Conservation (phyloP, 2,113 vertebrate species). For the Ctenodactylus gundi region DNA sequence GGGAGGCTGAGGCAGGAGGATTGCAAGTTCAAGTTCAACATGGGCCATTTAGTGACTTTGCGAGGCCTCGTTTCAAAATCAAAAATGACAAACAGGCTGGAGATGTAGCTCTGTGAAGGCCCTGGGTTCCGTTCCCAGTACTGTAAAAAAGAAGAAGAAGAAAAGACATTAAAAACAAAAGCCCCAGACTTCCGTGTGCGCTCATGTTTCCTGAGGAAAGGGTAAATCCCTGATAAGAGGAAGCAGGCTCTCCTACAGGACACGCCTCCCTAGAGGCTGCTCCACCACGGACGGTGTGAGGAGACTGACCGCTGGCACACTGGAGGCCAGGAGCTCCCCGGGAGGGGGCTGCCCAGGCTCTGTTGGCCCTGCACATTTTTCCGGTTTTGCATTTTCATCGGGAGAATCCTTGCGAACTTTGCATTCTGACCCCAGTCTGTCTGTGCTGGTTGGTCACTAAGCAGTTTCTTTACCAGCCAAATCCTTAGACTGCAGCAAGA, state of each 20-base stretch:
- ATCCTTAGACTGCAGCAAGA: background rate
- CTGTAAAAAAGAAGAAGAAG: too few species aligned
- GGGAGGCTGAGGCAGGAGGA: too few species aligned
- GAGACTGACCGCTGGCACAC: background rate
- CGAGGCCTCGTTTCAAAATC: too few species aligned
- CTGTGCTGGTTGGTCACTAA: background rate
- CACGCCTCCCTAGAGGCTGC: background rate
- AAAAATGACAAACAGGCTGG: too few species aligned
- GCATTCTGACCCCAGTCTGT: background rate
- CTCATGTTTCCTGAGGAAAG: background rate
- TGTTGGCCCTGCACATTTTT: background rate
- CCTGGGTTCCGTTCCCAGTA: too few species aligned
- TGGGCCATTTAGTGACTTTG: too few species aligned
- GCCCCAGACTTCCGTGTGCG: background rate
- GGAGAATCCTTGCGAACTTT: background rate
- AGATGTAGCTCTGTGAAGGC: too few species aligned
- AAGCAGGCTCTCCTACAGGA: background rate
- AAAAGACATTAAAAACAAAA: background rate
- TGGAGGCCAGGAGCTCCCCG: background rate
- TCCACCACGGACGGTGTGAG: too few species aligned
- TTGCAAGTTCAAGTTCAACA: too few species aligned
- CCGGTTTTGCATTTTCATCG: background rate
- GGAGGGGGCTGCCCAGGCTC: background rate
- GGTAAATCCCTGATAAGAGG: background rate
- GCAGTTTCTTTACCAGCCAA: background rate